Conservation (phyloP, 2,888 invertebrate genomes). For the Antitype chi region DNA sequence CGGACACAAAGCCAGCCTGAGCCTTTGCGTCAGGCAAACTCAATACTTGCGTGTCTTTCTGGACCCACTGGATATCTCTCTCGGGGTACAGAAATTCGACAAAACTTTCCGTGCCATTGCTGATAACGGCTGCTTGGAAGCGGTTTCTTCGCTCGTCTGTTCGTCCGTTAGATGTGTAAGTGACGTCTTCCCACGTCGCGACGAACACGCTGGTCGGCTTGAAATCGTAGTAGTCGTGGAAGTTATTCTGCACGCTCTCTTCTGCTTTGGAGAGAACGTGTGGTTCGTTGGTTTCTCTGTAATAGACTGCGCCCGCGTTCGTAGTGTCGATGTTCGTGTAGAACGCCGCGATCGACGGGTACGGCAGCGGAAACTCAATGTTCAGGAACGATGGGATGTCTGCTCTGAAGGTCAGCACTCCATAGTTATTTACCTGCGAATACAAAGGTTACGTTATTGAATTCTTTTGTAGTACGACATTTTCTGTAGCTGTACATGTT, state of each 20-base stretch:
- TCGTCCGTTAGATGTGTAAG: constrained; percentile 93
- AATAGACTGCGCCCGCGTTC: constrained; percentile 93
- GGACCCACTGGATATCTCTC: constrained; percentile 97
- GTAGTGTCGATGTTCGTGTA: constrained; percentile 97
- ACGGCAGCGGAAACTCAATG: constrained; percentile 96
- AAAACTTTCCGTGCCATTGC: constrained; percentile 95
- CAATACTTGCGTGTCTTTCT: constrained; percentile 94
- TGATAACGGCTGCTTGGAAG: constrained; percentile 93
- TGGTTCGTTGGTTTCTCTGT: constrained; percentile 92
- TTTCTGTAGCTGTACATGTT: constrained; percentile 25
- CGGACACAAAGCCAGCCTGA: constrained; percentile 97
- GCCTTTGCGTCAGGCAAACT: constrained; percentile 96
- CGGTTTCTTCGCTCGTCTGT: constrained; percentile 94
- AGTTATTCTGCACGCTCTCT: constrained; percentile 93
- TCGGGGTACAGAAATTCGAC: constrained; percentile 97
- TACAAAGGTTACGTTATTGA: constrained; percentile 29
- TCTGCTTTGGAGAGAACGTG: constrained; percentile 92
- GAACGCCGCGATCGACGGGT: constrained; percentile 97
- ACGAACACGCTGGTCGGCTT: constrained; percentile 95
- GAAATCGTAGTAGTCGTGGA: constrained; percentile 93
- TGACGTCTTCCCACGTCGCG: constrained; percentile 97
- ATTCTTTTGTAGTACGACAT: not conserved
- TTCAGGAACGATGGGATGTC: constrained; percentile 96
- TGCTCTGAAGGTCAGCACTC: constrained; percentile 96
- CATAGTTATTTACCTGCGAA: constrained; percentile 97